These are phyloP conservation scores for Ennomos fuscantarius DNA, from an alignment of 2,888 invertebrate species.

Conservation along the genomic window DNA sequence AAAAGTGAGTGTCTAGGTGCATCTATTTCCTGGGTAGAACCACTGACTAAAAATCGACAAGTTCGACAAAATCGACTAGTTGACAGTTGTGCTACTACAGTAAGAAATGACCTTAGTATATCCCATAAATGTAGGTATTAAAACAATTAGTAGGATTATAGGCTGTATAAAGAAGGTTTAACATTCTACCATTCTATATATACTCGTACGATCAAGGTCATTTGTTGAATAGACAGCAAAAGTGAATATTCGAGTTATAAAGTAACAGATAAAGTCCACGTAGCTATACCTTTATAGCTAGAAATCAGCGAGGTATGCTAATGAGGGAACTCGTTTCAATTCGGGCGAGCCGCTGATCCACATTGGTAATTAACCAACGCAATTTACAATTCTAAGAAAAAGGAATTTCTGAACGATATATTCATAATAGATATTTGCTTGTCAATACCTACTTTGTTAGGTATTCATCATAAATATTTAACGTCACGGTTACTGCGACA, in stretches of 20 bases:
- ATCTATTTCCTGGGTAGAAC: conserved; percentile 4
- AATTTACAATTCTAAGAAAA: conserved; percentile 33
- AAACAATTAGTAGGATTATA: background rate
- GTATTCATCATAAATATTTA: conserved; percentile 28
- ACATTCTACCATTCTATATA: conserved; percentile 10
- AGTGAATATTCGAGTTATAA: conserved; percentile 15
- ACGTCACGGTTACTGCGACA: background rate
- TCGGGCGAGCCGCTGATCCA: conserved; percentile 30
- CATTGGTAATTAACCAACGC: conserved; percentile 31
- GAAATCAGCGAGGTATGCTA: conserved; percentile 34
- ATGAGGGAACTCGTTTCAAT: conserved; percentile 37
- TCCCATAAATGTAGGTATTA: background rate
- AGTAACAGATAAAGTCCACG: conserved; percentile 16
- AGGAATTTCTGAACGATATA: conserved; percentile 29
- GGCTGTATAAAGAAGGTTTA: background rate
- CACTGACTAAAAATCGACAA: too few relatives aligned
- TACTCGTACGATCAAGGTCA: conserved; percentile 11
- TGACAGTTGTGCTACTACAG: too few relatives aligned
- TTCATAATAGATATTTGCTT: conserved; percentile 21
- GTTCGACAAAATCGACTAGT: too few relatives aligned
- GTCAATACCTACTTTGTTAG: conserved; percentile 23
- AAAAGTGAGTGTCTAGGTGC: background rate
- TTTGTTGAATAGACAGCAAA: conserved; percentile 20
- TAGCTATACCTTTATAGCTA: conserved; percentile 19
- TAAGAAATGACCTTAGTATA: too few relatives aligned